These are phyloP conservation scores for Lysandra bellargus DNA, from an alignment of 2,888 invertebrate genomes.

Conservation along the genomic window DNA sequence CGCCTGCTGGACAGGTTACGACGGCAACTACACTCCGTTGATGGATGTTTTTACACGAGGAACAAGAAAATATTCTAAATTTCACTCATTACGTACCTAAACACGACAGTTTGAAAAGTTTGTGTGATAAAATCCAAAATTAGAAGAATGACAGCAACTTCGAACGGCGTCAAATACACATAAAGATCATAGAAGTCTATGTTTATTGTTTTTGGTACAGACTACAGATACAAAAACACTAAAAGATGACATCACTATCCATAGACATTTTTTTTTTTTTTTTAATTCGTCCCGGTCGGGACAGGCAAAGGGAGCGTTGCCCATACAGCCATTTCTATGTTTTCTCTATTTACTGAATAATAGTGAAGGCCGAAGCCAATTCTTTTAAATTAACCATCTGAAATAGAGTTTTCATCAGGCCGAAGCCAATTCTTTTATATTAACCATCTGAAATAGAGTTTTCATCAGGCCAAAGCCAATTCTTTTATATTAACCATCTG, in stretches of 20 bases:
- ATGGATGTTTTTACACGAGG: constrained; percentile 30
- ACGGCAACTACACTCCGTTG: constrained; percentile 35
- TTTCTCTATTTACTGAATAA: too few relatives aligned
- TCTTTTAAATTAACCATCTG: too few relatives aligned
- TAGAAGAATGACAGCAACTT: constrained; percentile 68
- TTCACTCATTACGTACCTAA: constrained; percentile 64
- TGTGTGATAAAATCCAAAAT: constrained; percentile 77
- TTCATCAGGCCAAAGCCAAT: too few relatives aligned
- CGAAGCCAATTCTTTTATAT: too few relatives aligned
- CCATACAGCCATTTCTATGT: too few relatives aligned
- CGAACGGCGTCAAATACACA: constrained; percentile 75
- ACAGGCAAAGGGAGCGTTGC: too few relatives aligned
- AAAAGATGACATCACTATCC: not conserved
- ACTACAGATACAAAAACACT: not conserved
- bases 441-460: too few relatives aligned
- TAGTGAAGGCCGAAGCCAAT: too few relatives aligned
- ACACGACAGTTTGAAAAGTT: constrained; percentile 73
- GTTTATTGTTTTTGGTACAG: not conserved
- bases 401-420: too few relatives aligned
- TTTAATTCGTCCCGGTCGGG: too few relatives aligned
- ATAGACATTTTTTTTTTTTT: too few relatives aligned
- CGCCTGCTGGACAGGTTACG: constrained; percentile 68
- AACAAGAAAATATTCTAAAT: constrained; percentile 40
- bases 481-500: too few relatives aligned
- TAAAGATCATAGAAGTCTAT: constrained; percentile 45